phyloP scores from a whole-genome alignment of 1,140 invertebrate species.

The Eupeodes corollae region DNA sequence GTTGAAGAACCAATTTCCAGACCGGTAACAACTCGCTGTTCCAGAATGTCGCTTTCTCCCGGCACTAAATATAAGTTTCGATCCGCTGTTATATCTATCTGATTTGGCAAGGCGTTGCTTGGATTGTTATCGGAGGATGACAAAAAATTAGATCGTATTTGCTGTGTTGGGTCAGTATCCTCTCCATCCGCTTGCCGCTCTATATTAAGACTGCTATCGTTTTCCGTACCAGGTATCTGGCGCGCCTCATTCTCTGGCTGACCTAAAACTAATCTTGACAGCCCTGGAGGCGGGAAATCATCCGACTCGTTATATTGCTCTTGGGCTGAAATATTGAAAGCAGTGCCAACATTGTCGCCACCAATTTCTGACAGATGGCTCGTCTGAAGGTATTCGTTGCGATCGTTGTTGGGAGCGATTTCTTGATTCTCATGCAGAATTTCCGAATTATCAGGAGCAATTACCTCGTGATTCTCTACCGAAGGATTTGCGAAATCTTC shows the following conservation, averaged over 20 bases:
- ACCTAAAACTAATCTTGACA: slow-evolving; percentile 50
- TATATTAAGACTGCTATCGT: slow-evolving; percentile 37
- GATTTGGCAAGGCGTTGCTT: neutral
- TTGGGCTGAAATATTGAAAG: slow-evolving; percentile 3
- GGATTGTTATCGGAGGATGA: neutral
- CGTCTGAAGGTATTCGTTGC: slow-evolving; percentile 61
- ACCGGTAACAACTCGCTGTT: slow-evolving; percentile 39
- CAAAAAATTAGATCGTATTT: neutral
- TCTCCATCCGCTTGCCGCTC: slow-evolving; percentile 35
- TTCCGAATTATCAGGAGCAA: slow-evolving; percentile 52
- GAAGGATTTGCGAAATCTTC: slow-evolving; percentile 12
- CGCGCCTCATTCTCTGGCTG: slow-evolving; percentile 46
- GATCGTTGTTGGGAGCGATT: slow-evolving; percentile 46
- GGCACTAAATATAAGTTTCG: slow-evolving; percentile 19
- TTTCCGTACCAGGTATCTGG: slow-evolving; percentile 27
- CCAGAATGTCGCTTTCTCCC: slow-evolving; percentile 12
- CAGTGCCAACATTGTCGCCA: slow-evolving; percentile 21
- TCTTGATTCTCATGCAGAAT: slow-evolving; percentile 39
- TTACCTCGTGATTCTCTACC: slow-evolving; percentile 24
- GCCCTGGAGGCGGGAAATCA: slow-evolving; percentile 45
- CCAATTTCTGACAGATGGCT: slow-evolving; percentile 51
- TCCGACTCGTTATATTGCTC: slow-evolving; percentile 34
- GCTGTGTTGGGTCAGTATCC: slow-evolving; percentile 21
- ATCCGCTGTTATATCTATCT: slow-evolving; percentile 10
- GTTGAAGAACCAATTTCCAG: slow-evolving; percentile 25